Base-by-base conservation (phyloP, 1,140 invertebrate genomes). In the Diachasma alloeum region DNA sequence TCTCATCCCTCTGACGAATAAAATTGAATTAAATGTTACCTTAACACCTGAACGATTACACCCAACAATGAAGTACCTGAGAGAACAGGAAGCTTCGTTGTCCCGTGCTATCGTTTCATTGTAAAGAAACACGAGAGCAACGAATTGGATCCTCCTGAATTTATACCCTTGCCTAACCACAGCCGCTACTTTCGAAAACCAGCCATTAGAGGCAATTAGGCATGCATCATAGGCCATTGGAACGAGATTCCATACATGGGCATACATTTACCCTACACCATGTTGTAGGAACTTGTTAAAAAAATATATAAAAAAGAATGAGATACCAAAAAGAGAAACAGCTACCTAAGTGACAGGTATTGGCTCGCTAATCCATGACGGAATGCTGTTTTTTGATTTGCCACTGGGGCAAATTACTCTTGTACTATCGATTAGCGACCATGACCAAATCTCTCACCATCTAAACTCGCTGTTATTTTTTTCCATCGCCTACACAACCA, bases 171-270 rank as follows among this genome's bases (percentile, higher is more conserved):
- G 72, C 56, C 63, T 63, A 78, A 76, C 80, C 37, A 39, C 78
- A 53, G 72, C 24, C 13, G 72, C 76, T 39, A 66, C 78, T 83
- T 83, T 85, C 79, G 75, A 83, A 83, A 85, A 83, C 69, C 75
- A 74, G 70, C 67, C 76, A 85, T 85, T 83, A 83, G 76, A 53
- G 68, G 73, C 80, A 78, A 83, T 83, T 85, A 84, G 84, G 74
- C 78, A 85, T 83, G 83, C 83, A 80, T 83, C 82, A 83, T 84
- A 82, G 81, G 78, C 56, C 5, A 77, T 75, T 68, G 67, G 71
- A 79, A 74, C 73, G 44, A 79, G 66, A 81, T 74, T 59, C 79
- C 78, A 69, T 81, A 82, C 78, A 82, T 81, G 82, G 77, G 10
- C 71, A 77, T 74, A 75, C 74, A 67, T 81, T 78, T 79, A 81